Conservation (phyloP, 53 echinoderm and acorn worm genomes). For the Echinarachnius parma region DNA sequence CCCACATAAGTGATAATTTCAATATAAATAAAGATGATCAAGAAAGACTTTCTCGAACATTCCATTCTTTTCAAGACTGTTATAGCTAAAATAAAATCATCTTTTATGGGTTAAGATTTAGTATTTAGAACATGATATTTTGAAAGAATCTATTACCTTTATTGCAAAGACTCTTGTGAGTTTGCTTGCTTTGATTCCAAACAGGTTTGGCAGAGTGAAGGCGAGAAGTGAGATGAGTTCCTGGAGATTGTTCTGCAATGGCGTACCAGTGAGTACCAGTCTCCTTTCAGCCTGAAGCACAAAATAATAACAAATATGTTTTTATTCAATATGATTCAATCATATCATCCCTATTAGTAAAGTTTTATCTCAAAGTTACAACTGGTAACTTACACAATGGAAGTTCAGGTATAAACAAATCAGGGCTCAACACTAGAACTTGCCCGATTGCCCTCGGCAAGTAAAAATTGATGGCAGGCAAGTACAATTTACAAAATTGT, state of each 20-base stretch:
- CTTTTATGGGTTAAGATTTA: neutral
- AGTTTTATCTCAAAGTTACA: too few relatives aligned
- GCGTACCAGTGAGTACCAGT: slow-evolving; percentile 89
- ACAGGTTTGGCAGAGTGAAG: slow-evolving; percentile 79
- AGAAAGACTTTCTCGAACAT: too few relatives aligned
- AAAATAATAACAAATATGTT: neutral
- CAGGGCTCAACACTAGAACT: too few relatives aligned
- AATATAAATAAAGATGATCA: too few relatives aligned
- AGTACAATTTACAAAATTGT: too few relatives aligned
- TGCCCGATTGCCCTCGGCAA: too few relatives aligned
- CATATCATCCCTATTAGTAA: too few relatives aligned
- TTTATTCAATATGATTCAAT: neutral
- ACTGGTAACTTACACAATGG: too few relatives aligned
- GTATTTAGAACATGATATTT: neutral
- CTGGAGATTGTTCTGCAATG: slow-evolving; percentile 90
- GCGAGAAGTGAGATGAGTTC: slow-evolving; percentile 91
- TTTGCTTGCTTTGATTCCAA: slow-evolving; percentile 48
- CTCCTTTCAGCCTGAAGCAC: slow-evolving; percentile 64
- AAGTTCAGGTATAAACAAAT: too few relatives aligned
- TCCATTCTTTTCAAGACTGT: too few relatives aligned
- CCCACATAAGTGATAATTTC: too few relatives aligned
- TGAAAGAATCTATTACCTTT: slow-evolving; percentile 33
- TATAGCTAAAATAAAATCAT: neutral
- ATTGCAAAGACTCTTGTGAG: slow-evolving; percentile 71
- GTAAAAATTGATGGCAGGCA: too few relatives aligned